Evolutionary conservation across 2,797 vertebrate genomes (phyloP).

Genomic region (Semotilus atromaculatus): DNA sequence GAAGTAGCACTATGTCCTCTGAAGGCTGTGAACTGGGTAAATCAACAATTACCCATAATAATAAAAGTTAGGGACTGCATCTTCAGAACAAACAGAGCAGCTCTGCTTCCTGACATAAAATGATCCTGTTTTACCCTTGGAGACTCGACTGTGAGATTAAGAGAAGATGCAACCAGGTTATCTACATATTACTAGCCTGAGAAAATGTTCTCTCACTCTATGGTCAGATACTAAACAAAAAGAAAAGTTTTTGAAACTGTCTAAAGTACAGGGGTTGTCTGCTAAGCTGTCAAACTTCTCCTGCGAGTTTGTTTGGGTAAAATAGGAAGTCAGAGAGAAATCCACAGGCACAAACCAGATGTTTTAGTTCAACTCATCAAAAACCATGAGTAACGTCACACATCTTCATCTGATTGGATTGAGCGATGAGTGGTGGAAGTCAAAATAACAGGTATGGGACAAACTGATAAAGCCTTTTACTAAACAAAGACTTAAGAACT

Average conservation of each 20-base stretch:
- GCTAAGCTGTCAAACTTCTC: slow-evolving; percentile 3
- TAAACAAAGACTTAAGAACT: slow-evolving; percentile 63
- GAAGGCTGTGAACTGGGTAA: not conserved
- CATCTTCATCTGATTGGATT: slow-evolving; percentile 66
- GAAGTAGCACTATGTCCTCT: slow-evolving; percentile 3
- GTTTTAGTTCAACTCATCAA: slow-evolving; percentile 62
- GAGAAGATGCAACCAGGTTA: not conserved
- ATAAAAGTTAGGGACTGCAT: slow-evolving; percentile 66
- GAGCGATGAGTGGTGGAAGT: slow-evolving; percentile 63
- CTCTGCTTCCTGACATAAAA: slow-evolving; percentile 51
- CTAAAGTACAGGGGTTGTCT: not conserved
- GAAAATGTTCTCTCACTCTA: not conserved
- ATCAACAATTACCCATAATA: slow-evolving; percentile 10
- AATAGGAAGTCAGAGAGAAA: slow-evolving; percentile 67
- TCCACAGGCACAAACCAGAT: slow-evolving; percentile 59
- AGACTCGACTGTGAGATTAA: slow-evolving; percentile 52
- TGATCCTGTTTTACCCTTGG: slow-evolving; percentile 72
- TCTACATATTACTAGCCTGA: not conserved
- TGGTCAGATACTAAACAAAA: not conserved
- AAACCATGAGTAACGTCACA: slow-evolving; percentile 68
- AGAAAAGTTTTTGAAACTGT: not conserved
- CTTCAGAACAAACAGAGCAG: slow-evolving; percentile 57
- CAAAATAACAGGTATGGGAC: slow-evolving; percentile 62
- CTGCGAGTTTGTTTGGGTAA: slow-evolving; percentile 62
- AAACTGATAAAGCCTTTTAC: slow-evolving; percentile 55